A percentile compares a stretch with the other conserved stretches of the same genome.
Evolutionary conservation across 1,140 invertebrate species (phyloP).

Genomic region (Ephestia elutella): DNA sequence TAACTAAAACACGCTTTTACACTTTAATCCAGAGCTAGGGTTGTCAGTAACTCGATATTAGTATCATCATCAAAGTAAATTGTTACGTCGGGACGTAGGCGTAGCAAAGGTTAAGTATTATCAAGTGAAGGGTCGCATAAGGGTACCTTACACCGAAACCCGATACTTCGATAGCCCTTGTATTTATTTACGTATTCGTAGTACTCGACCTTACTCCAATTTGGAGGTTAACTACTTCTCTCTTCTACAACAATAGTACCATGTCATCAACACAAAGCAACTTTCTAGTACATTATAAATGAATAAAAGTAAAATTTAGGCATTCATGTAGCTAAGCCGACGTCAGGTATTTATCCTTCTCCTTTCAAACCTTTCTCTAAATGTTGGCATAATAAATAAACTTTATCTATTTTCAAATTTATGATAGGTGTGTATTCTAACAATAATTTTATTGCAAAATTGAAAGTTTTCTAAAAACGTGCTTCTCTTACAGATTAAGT

Average conservation of each 20-base stretch:
- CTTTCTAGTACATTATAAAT: no score
- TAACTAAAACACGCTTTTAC: slow-evolving; percentile 10
- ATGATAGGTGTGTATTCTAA: no score
- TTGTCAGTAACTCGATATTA: slow-evolving; percentile 53
- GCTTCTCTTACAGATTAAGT: no score
- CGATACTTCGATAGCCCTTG: slow-evolving; percentile 1
- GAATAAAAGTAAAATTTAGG: no score
- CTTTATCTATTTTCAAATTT: no score
- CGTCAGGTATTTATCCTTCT: no score
- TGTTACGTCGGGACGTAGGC: slow-evolving; percentile 35
- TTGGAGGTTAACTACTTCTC: neutral
- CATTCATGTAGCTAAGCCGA: no score
- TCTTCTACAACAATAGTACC: neutral
- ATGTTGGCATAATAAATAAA: no score
- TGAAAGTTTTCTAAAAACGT: no score
- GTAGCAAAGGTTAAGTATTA: slow-evolving; percentile 35
- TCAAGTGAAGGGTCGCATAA: slow-evolving; percentile 19
- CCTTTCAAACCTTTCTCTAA: no score
- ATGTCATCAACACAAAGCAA: no score
- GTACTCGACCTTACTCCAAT: neutral
- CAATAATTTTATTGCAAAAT: no score
- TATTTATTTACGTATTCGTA: slow-evolving; percentile 4
- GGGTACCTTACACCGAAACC: slow-evolving; percentile 12
- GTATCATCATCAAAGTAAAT: slow-evolving; percentile 58
- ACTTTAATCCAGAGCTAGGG: slow-evolving; percentile 35